These are phyloP conservation scores for Plecturocebus donacophilus DNA, from an alignment of 2,113 vertebrate species.

Conservation along the genomic window DNA sequence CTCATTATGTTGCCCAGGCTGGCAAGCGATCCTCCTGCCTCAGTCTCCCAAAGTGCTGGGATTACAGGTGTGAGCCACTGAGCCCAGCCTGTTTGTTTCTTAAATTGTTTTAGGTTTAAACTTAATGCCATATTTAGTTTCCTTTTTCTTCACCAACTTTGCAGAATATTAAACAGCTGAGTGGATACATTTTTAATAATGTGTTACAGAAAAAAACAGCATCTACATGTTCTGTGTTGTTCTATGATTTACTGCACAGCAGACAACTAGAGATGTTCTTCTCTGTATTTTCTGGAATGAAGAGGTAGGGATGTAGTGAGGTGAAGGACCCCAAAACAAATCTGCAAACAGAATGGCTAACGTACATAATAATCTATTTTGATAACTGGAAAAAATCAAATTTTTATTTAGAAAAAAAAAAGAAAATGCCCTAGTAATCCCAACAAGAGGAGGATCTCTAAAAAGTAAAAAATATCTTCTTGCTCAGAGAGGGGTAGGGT, in stretches of 20 bases:
- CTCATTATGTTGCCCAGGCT: no score
- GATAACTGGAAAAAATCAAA: background rate
- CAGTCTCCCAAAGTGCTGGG: background rate
- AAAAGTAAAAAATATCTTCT: background rate
- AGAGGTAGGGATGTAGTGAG: background rate
- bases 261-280: constrained; percentile 15
- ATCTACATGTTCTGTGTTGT: background rate
- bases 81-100: background rate
- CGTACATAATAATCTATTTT: background rate
- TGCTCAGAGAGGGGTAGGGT: background rate
- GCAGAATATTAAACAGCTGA: constrained; percentile 9
- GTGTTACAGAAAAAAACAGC: background rate
- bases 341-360: background rate
- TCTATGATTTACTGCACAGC: background rate
- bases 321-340: constrained; percentile 7
- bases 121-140: constrained; percentile 8
- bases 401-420: constrained; percentile 32
- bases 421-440: background rate
- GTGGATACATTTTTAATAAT: background rate
- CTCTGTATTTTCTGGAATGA: constrained; percentile 7
- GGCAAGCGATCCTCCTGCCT: background rate
- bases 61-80: background rate
- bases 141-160: background rate
- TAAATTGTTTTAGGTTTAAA: constrained; percentile 39
- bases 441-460: background rate